Base-by-base conservation (phyloP, 2,113 vertebrate genomes). In the Corythornis vintsioides region DNA sequence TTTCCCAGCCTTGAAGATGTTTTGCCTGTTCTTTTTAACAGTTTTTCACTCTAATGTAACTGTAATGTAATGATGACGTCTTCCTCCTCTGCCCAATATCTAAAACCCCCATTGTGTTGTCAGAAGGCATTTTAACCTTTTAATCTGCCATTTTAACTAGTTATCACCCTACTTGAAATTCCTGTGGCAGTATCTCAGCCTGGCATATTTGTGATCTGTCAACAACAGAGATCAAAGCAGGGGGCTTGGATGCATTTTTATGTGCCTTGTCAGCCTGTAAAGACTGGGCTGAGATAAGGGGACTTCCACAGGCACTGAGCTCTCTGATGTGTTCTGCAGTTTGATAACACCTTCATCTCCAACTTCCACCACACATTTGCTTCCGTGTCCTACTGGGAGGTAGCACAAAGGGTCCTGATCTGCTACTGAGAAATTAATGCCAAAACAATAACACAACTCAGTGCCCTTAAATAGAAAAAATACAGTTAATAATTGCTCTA, bases 281-380 rank as follows among this genome's bases (percentile, higher is more conserved):
- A 96, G 59, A 35, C 67, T 64, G 61, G 61, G 35, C 67, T 64
- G 61, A 96, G 94, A 96, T 97, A 97, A 96, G 88, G 83, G 95
- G 60, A 21, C 40, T 96, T 97, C 85, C 85, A 77, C 19, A 94
- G 84, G 77, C 75, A 82, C 63, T 93, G 92, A 92, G 64, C 33
- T 92, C 74, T 92, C 48, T 93, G 89, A 94, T 95, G 65, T 93
- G 71, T 95, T 96, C 66, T 86, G 25, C 45, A 42, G 55, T 95
- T 82, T 96, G 94, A 92, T 94, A 95, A 90, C 38, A 94, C 76
- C 83, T 96, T 94, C 94, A 94, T 95, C 78, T 74, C 48, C n/a
- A 93, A 93, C 53, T 92, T 83, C 24, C 33, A 56, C 43, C 74
- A 66, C 91, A 42, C 69, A 55, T 95, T 92, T 97, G 94, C 72